Evolutionary conservation across 2,888 invertebrate genomes (phyloP).

Genomic region (Synanthedon tipuliformis): DNA sequence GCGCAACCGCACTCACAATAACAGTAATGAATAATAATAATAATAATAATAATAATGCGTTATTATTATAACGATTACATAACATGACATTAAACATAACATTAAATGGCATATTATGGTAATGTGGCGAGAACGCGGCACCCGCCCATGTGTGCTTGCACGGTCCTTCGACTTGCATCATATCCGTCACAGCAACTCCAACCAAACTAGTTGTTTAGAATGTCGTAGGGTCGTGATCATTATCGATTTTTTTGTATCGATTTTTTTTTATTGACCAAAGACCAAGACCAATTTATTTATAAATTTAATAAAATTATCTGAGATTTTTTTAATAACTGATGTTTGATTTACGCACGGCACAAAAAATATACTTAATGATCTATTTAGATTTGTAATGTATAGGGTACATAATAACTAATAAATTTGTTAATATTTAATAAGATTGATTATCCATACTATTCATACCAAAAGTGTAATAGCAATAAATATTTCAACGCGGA

Average conservation of each 20-base stretch:
- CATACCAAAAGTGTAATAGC: too few relatives aligned
- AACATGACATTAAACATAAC: slow-evolving; percentile 14
- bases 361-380: too few relatives aligned
- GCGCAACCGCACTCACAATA: slow-evolving; percentile 9
- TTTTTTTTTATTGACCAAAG: too few relatives aligned
- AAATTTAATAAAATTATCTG: background rate
- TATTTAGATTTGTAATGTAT: too few relatives aligned
- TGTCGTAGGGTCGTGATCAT: background rate
- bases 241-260: background rate
- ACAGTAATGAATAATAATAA: slow-evolving; percentile 8
- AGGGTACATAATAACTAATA: too few relatives aligned
- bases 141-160: slow-evolving; percentile 12
- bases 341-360: too few relatives aligned
- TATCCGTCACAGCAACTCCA: slow-evolving; percentile 9
- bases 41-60: slow-evolving; percentile 6
- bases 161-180: slow-evolving; percentile 13
- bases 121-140: slow-evolving; percentile 8
- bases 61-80: slow-evolving; percentile 9
- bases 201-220: slow-evolving; percentile 2
- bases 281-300: too few relatives aligned
- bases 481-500: too few relatives aligned
- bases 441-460: too few relatives aligned
- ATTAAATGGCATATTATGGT: slow-evolving; percentile 13
- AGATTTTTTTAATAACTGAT: too few relatives aligned
- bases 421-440: too few relatives aligned